phyloP scores from a whole-genome alignment of 2,113 vertebrate species.

The Neomonachus schauinslandi region DNA sequence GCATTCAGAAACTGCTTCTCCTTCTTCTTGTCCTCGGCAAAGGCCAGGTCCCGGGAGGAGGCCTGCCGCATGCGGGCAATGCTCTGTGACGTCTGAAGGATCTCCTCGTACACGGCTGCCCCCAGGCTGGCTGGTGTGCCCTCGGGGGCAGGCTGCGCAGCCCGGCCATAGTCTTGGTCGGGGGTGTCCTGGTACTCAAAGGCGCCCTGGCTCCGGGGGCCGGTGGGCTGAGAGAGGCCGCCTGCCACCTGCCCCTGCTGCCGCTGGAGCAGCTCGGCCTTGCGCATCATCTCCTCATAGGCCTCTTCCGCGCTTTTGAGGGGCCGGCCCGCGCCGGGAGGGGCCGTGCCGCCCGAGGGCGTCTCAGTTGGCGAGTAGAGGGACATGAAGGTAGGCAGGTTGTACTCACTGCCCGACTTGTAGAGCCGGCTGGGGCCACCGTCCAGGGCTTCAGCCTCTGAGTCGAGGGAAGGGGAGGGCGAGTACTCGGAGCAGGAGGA shows the following conservation, averaged over 20 bases:
- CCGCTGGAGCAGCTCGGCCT: conserved; percentile 96
- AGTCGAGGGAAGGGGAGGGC: conserved; percentile 97
- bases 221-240: conserved; percentile 82
- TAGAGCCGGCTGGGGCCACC: conserved; percentile 93
- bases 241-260: conserved; percentile 90
- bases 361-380: conserved; percentile 98
- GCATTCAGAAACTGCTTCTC: conserved; percentile 94
- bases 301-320: conserved; percentile 98
- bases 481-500: conserved; percentile 99
- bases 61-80: conserved; percentile 88
- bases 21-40: conserved; percentile 84
- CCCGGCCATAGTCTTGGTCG: conserved; percentile 85
- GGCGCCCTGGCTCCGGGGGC: conserved; percentile 80
- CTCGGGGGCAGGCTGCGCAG: conserved; percentile 86
- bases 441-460: conserved; percentile 96
- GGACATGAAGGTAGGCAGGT: conserved; percentile 97
- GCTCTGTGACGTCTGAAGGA: conserved; percentile 90
- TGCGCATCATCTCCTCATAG: conserved; percentile 99
- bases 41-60: conserved; percentile 85
- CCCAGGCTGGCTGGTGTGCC: conserved; percentile 85
- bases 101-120: conserved; percentile 92
- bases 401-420: conserved; percentile 97
- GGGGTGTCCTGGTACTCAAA: conserved; percentile 90
- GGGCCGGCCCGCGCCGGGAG: conserved; percentile 90
- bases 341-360: conserved; percentile 79